These are phyloP conservation scores for Danio rerio DNA, from an alignment of 2,113 vertebrate species.

Conservation along the genomic window GRCz12tu NC_133190.1:16480501-16481000, in stretches of 20 bases:
- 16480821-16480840: slow-evolving; percentile 34
- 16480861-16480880: slow-evolving; percentile 23
- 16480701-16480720: slow-evolving; percentile 44
- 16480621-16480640: neutral
- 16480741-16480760: slow-evolving; percentile 53
- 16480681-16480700: slow-evolving; percentile 40
- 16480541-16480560: no score
- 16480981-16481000: slow-evolving; percentile 24
- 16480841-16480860: slow-evolving; percentile 11
- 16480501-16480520: no score
- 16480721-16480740: slow-evolving; percentile 43
- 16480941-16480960: slow-evolving; percentile 11
- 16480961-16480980: slow-evolving; percentile 3
- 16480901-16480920: neutral
- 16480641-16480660: slow-evolving; percentile 27
- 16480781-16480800: slow-evolving; percentile 41
- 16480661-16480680: slow-evolving; percentile 57
- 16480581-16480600: neutral
- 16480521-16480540: no score
- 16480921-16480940: slow-evolving; percentile 20
- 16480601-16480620: slow-evolving; percentile 6
- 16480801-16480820: slow-evolving; percentile 23
- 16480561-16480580: neutral
- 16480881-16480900: slow-evolving; percentile 13
- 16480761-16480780: slow-evolving; percentile 50